Conservation (phyloP, 2,113 vertebrate genomes). For the Colistium nudipinnis region DNA sequence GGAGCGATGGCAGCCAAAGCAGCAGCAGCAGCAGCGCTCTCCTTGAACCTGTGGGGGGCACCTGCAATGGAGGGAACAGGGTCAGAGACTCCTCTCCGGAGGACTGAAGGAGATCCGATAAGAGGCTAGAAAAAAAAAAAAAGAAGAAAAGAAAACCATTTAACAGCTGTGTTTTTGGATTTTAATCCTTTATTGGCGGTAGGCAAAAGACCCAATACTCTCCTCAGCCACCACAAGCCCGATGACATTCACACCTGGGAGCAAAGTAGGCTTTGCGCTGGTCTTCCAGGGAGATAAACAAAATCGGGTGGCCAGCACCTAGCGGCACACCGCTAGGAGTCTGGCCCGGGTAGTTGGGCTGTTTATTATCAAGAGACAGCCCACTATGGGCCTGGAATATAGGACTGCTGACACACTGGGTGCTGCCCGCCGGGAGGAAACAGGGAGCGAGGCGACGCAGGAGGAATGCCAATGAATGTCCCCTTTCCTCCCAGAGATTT, state of each 20-base stretch:
- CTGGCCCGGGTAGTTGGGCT: constrained; percentile 35
- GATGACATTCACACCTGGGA: constrained; percentile 52
- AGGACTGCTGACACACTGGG: constrained; percentile 61
- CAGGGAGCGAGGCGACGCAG: constrained; percentile 49
- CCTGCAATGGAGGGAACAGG: constrained; percentile 63
- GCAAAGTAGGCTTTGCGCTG: constrained; percentile 40
- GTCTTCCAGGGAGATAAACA: constrained; percentile 34
- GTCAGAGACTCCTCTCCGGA: constrained; percentile 57
- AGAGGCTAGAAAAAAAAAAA: constrained; percentile 50
- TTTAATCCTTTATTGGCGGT: constrained; percentile 57
- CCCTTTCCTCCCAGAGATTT: constrained; percentile 56
- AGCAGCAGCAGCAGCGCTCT: constrained; percentile 27
- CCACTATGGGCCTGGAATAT: constrained; percentile 58
- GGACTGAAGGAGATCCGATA: constrained; percentile 56
- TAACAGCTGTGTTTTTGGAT: constrained; percentile 65
- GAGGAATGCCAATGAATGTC: constrained; percentile 79
- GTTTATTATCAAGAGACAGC: constrained; percentile 78
- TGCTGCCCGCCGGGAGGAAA: constrained; percentile 61
- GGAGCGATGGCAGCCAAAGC: constrained; percentile 29
- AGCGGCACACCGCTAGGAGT: constrained; percentile 48
- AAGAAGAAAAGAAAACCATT: constrained; percentile 50
- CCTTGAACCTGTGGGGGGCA: constrained; percentile 39
- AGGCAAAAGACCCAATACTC: constrained; percentile 38
- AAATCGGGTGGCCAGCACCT: neutral
- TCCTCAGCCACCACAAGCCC: constrained; percentile 19